Conservation (phyloP, 2,113 vertebrate species). For the Labeo catla region DNA sequence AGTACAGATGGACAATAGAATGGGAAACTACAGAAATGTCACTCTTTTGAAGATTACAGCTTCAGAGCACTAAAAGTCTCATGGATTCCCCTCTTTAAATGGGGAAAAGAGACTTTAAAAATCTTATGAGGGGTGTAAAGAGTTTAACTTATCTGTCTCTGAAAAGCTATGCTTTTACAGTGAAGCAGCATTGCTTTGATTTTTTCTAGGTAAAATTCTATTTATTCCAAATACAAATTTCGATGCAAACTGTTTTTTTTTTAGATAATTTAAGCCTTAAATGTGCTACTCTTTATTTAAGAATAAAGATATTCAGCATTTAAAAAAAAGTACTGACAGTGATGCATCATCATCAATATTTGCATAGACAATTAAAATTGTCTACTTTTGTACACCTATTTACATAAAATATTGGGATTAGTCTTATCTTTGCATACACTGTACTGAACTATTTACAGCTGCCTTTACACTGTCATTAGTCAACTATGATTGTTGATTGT, state of each 20-base stretch:
- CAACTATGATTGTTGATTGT: background rate
- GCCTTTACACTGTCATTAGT: too few species aligned
- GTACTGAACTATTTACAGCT: too few species aligned
- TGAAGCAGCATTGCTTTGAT: background rate
- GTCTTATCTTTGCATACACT: too few species aligned
- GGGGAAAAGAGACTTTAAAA: conserved; percentile 11
- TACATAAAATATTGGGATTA: too few species aligned
- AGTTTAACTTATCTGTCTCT: background rate
- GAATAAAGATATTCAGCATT: background rate
- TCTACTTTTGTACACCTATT: too few species aligned
- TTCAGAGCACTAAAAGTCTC: conserved; percentile 9
- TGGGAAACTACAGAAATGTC: conserved; percentile 6
- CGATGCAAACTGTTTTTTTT: background rate
- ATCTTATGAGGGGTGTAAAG: conserved; percentile 24
- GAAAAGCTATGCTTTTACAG: background rate
- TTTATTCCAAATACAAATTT: background rate
- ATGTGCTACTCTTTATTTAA: background rate
- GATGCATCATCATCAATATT: too few species aligned
- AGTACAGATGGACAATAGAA: conserved; percentile 62
- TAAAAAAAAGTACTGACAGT: too few species aligned
- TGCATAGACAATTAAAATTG: too few species aligned
- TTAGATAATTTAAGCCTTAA: background rate
- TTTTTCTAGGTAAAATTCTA: background rate
- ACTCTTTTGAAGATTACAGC: conserved; percentile 34
- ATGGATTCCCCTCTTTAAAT: conserved; percentile 11